Percentiles rank a stretch among this genome's conserved stretches.
These are phyloP conservation scores for Leuciscus waleckii DNA, from an alignment of 2,797 vertebrate species.

Conservation along the genomic window DNA sequence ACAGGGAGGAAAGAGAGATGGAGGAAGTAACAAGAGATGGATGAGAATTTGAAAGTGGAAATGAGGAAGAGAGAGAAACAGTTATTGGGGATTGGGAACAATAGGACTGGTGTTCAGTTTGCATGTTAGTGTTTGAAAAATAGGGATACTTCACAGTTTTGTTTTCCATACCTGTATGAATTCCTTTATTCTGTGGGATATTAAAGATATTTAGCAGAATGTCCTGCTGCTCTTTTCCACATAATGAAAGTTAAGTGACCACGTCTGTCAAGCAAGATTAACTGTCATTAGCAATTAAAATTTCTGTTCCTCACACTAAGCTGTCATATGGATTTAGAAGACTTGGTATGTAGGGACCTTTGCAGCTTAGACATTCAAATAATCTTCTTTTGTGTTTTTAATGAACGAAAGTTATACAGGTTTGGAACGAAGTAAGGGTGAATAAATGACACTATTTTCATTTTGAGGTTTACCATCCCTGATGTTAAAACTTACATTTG, in stretches of 20 bases:
- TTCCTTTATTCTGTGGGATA: background rate
- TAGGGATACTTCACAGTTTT: background rate
- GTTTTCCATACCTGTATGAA: background rate
- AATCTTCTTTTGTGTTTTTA: background rate
- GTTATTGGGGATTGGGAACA: background rate
- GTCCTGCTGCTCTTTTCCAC: conserved; percentile 1
- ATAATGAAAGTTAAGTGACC: background rate
- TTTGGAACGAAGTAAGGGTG: background rate
- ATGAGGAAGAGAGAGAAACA: conserved; percentile 6
- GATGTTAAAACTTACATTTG: background rate
- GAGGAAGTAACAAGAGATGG: background rate
- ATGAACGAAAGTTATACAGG: no score
- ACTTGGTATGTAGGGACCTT: background rate
- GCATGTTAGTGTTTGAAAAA: background rate
- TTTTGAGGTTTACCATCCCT: no score
- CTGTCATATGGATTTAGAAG: background rate
- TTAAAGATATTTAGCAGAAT: conserved; percentile 11
- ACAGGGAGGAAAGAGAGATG: conserved; percentile 18
- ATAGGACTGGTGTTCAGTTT: background rate
- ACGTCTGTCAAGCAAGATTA: background rate
- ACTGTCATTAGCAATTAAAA: background rate
- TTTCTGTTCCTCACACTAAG: background rate
- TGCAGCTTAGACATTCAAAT: background rate
- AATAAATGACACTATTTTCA: background rate
- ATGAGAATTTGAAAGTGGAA: conserved; percentile 34